Conservation (phyloP, 2,888 invertebrate genomes). For the Peribatodes rhomboidaria region DNA sequence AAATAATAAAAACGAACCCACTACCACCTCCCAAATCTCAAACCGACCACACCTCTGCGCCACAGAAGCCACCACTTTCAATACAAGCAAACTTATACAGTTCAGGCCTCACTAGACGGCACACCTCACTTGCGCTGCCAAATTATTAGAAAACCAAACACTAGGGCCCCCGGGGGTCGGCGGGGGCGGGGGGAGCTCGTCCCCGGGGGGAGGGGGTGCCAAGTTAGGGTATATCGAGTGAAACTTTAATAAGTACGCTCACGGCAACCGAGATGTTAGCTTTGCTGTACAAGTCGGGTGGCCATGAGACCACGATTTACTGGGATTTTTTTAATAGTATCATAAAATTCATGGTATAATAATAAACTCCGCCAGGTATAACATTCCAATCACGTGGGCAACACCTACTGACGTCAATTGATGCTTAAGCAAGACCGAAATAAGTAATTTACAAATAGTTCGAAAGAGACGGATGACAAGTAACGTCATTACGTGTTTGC, state of each 20-base stretch:
- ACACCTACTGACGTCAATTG: no score
- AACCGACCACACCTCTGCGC: background rate
- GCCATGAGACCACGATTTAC: background rate
- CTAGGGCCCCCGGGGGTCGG: constrained; percentile 13
- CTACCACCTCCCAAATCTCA: no score
- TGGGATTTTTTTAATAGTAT: background rate
- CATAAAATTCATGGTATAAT: background rate
- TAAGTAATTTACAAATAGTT: no score
- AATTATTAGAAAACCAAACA: constrained; percentile 42
- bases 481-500: no score
- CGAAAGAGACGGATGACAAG: no score
- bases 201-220: constrained; percentile 20
- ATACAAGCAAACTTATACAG: constrained; percentile 9
- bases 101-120: constrained; percentile 10
- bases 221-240: constrained; percentile 36
- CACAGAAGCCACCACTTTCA: constrained; percentile 7
- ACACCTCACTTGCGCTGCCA: constrained; percentile 19
- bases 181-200: constrained; percentile 2
- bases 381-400: no score
- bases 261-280: constrained; percentile 38
- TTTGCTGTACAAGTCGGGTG: constrained; percentile 28
- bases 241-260: constrained; percentile 42
- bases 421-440: no score
- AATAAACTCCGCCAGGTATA: no score
- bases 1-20: no score